A percentile compares a stretch with the other conserved stretches of the same genome.
Evolutionary conservation across 2,113 vertebrate genomes (phyloP).

Genomic region (Stomatorhinus ivindoensis): DNA sequence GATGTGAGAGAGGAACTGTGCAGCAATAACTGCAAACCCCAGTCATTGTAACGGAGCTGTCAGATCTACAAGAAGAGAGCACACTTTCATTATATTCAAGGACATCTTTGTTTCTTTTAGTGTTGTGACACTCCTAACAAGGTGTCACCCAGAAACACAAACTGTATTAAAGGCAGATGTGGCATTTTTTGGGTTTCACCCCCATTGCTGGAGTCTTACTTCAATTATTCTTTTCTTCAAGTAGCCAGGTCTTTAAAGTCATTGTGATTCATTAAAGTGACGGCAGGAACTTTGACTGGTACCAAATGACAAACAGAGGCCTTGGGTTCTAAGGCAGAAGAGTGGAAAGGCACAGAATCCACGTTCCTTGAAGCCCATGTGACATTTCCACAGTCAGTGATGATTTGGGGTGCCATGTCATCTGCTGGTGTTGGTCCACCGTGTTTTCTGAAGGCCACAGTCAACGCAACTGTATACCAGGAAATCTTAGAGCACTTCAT

Average conservation of each 20-base stretch:
- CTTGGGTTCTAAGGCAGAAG: neutral
- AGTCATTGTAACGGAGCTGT: neutral
- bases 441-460: no score
- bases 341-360: no score
- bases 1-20: neutral
- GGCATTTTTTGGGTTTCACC: neutral
- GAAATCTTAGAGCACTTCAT: no score
- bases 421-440: no score
- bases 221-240: neutral
- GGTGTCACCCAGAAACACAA: neutral
- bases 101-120: neutral
- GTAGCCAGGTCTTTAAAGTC: neutral
- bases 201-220: neutral
- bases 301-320: neutral
- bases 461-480: no score
- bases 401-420: no score
- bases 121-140: neutral
- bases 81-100: neutral
- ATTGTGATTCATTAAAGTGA: neutral
- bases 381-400: no score
- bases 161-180: neutral
- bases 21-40: neutral
- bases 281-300: neutral
- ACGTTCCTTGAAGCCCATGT: no score
- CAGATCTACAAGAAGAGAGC: neutral